These are phyloP conservation scores for Pterostichus niger DNA, from an alignment of 2,888 invertebrate species.

Conservation along the genomic window DNA sequence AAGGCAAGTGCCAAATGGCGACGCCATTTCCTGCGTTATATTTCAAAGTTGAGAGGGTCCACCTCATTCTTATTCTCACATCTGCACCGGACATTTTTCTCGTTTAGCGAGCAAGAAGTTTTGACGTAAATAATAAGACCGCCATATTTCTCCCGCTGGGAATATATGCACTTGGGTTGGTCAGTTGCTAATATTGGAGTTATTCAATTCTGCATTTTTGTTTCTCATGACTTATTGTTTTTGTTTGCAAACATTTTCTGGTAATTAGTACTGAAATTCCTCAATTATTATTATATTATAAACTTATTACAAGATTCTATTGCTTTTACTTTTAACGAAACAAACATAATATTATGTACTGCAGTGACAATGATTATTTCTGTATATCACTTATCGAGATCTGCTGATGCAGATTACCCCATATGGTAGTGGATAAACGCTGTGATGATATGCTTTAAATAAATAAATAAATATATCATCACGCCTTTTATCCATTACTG, in stretches of 20 bases:
- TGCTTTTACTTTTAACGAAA: no score
- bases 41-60: conserved; percentile 19
- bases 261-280: background rate
- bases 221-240: background rate
- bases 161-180: background rate
- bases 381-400: no score
- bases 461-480: no score
- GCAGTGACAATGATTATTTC: no score
- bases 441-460: no score
- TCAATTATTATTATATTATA: background rate
- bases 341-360: no score
- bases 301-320: background rate
- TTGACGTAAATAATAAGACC: conserved; percentile 36
- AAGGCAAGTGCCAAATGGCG: conserved; percentile 25
- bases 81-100: conserved; percentile 49
- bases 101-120: conserved; percentile 31
- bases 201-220: conserved; percentile 19
- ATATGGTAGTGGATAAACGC: no score
- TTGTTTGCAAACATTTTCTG: background rate
- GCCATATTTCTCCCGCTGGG: background rate
- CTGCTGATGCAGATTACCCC: no score
- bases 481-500: no score
- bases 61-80: conserved; percentile 55
- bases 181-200: conserved; percentile 19
- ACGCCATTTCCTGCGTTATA: conserved; percentile 36